Evolutionary conservation across 1,140 invertebrate species (phyloP).

Genomic region (Drosophila sechellia): DNA sequence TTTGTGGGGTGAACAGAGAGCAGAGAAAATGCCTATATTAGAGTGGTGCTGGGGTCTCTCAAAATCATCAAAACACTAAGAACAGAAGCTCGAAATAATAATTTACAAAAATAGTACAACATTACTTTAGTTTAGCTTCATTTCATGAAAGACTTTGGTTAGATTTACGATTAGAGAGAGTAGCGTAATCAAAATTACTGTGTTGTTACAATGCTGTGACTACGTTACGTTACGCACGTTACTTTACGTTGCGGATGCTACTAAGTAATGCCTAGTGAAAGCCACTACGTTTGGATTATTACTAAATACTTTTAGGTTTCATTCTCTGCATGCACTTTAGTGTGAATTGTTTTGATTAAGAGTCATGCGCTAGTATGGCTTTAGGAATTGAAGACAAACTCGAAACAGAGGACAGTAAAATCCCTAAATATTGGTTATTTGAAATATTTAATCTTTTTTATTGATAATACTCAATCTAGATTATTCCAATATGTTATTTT

Average conservation of each 20-base stretch:
- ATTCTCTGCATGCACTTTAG: conserved; percentile 42
- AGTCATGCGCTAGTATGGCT: conserved; percentile 24
- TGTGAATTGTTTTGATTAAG: conserved; percentile 7
- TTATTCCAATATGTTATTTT: background rate
- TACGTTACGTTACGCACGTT: conserved; percentile 32
- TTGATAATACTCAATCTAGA: too few species aligned
- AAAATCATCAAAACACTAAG: conserved; percentile 65
- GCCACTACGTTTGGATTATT: conserved; percentile 36
- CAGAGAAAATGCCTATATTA: conserved; percentile 54
- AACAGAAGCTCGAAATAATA: conserved; percentile 71
- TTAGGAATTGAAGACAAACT: background rate
- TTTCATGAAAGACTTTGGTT: conserved; percentile 53
- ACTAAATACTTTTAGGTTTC: conserved; percentile 23
- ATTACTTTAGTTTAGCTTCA: conserved; percentile 71
- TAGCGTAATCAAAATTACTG: conserved; percentile 61
- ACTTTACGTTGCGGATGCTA: conserved; percentile 17
- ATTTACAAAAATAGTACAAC: conserved; percentile 61
- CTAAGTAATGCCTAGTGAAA: conserved; percentile 29
- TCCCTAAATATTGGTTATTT: background rate
- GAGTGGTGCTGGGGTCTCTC: conserved; percentile 19
- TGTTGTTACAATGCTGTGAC: conserved; percentile 54
- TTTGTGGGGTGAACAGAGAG: conserved; percentile 46
- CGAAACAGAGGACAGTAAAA: conserved; percentile 9
- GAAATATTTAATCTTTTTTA: background rate
- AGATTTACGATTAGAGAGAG: conserved; percentile 54